Evolutionary conservation across 2,113 vertebrate species (phyloP).

Genomic region (Archocentrus centrarchus): DNA sequence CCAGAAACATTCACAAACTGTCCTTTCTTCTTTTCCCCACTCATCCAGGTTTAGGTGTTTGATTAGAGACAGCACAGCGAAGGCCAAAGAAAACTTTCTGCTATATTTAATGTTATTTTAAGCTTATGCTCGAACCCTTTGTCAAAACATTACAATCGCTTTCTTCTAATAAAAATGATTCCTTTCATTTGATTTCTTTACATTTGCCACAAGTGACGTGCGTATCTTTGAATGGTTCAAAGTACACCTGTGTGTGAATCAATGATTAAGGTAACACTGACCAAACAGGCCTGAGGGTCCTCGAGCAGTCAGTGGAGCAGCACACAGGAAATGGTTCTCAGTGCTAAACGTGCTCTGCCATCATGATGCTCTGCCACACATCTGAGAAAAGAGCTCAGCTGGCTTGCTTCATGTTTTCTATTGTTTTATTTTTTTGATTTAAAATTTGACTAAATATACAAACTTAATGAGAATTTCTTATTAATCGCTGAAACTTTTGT

Average conservation of each 20-base stretch:
- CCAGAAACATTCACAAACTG: slow-evolving; percentile 27
- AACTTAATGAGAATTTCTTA: not conserved
- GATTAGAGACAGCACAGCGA: not conserved
- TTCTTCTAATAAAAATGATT: not conserved
- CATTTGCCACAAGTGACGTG: not conserved
- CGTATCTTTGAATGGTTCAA: not conserved
- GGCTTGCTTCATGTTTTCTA: not conserved
- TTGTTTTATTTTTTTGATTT: not conserved
- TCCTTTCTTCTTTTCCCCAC: not conserved
- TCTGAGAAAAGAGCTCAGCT: not conserved
- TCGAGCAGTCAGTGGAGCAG: slow-evolving; percentile 15
- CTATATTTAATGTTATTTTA: not conserved
- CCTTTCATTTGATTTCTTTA: not conserved
- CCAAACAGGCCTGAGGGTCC: slow-evolving; percentile 28
- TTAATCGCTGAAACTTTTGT: not conserved
- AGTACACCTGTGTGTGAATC: not conserved
- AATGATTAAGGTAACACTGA: slow-evolving; percentile 36
- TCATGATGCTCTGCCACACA: not conserved
- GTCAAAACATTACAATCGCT: not conserved
- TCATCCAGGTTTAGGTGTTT: slow-evolving; percentile 24
- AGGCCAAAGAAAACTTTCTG: not conserved
- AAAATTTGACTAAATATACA: not conserved
- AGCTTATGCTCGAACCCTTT: not conserved
- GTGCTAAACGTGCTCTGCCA: not conserved
- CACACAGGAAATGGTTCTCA: slow-evolving; percentile 15